Base-by-base conservation (phyloP, 1,140 invertebrate genomes). In the Heliconius eleuchia region DNA sequence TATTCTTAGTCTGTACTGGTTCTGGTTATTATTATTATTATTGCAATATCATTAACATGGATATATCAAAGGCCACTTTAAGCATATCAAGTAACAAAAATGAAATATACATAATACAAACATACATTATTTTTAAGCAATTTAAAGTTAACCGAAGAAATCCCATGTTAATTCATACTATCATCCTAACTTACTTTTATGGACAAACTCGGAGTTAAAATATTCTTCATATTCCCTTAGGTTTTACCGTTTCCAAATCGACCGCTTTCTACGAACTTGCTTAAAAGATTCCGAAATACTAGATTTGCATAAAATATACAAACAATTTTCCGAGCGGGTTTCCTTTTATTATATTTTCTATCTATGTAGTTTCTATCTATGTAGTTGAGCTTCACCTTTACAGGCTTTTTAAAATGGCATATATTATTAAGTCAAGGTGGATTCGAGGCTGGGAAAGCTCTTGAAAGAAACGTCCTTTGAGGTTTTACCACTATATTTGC, bases 301-400 rank as follows among this genome's bases (percentile, higher is more conserved):
- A n/a, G 77, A 60, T 77, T 50, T 78, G 72, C 71, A 78, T 78
- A 71, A 75, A 75, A 79, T 74, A 79, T 71, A 74, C 70, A 71
- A 55, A 72, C 57, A 71, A 77, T 77, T 77, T 66, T 76, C 57
- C 46, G 76, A 19, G 37, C 71, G 3, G 71, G 71, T 72, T 72
- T 72, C 37, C 71, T 72, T 66, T 72, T 72, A 72, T 72, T 42
- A 72, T 72, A 72, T 72, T 72, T 72, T 72, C 30, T 72, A 39
- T 72, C 30, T 42, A 37, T 37, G 34, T 37, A 42, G 71, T 72
- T 72, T 72, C 71, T 19, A 23, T 23, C 23, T 23, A 23, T 23
- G 23, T 23, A 23, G 23, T 30, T 60, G 19, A n/a, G 55, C 55
- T 60, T 66, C 60, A 30, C 23, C 60, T 66, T 66, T 66, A 27